A percentile compares a stretch with the other conserved stretches of the same genome.
Conservation (phyloP, 2,113 vertebrate genomes). For the Heterotilapia buettikoferi region DNA sequence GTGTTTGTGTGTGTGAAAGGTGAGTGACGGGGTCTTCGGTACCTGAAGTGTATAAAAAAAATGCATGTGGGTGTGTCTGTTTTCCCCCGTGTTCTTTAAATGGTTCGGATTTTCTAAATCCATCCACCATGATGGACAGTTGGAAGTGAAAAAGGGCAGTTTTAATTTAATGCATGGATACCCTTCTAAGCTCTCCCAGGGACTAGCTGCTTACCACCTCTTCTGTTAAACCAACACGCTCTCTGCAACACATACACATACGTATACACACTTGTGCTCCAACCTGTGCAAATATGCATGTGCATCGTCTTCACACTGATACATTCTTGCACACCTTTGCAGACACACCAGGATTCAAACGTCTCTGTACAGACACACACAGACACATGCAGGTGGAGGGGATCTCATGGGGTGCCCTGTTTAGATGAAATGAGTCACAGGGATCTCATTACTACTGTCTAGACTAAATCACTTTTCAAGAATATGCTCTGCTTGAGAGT, state of each 20-base stretch:
- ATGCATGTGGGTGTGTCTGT: constrained; percentile 20
- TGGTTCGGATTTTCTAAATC: constrained; percentile 16
- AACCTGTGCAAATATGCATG: not conserved
- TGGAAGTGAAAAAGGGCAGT: constrained; percentile 59
- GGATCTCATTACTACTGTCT: constrained; percentile 16
- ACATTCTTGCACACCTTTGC: not conserved
- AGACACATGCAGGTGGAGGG: not conserved
- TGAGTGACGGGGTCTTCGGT: not conserved
- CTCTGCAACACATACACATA: not conserved
- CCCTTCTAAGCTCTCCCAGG: constrained; percentile 38
- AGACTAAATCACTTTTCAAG: not conserved
- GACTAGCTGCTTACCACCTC: constrained; percentile 40
- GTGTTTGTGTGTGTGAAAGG: not conserved
- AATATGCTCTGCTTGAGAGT: not conserved
- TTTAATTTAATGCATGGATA: constrained; percentile 70
- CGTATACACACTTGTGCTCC: not conserved
- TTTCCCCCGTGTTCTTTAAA: constrained; percentile 18
- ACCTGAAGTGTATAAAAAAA: not conserved
- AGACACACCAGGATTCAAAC: not conserved
- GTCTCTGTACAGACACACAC: not conserved
- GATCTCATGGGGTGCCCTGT: constrained; percentile 6
- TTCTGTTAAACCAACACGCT: constrained; percentile 29
- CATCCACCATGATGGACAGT: constrained; percentile 56
- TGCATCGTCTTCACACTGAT: not conserved
- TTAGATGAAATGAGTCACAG: constrained; percentile 23